A percentile compares a stretch with the other conserved stretches of the same genome.
phyloP scores from a whole-genome alignment of 2,113 vertebrate species.

The Chlorocebus sabaeus region DNA sequence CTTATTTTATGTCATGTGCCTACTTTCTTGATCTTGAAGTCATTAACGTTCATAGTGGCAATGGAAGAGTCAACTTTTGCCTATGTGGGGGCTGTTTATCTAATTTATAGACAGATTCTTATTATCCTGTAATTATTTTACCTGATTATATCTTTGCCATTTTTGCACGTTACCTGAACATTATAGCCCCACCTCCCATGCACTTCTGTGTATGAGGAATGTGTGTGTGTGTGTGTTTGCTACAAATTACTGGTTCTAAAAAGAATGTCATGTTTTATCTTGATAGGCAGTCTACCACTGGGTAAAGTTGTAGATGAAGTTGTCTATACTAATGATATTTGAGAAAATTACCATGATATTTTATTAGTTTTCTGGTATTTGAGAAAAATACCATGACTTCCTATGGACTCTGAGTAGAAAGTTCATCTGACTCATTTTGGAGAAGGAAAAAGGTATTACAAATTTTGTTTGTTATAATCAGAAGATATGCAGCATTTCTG shows the following conservation, averaged over 20 bases:
- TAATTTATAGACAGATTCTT: not conserved
- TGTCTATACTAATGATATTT: not conserved
- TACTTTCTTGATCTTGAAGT: not conserved
- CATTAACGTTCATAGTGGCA: not conserved
- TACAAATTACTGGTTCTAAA: not conserved
- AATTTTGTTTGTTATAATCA: not conserved
- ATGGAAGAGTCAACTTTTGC: not conserved
- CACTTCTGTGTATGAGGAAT: not conserved
- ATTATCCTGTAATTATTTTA: constrained; percentile 29
- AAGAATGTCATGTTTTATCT: not conserved
- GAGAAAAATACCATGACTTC: constrained; percentile 9
- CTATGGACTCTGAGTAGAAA: constrained; percentile 16
- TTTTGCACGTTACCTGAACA: not conserved
- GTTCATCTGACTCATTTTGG: constrained; percentile 5
- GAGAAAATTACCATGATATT: not conserved
- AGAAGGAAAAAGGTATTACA: not conserved
- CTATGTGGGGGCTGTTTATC: not conserved
- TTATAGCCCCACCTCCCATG: not conserved
- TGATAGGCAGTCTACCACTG: not conserved
- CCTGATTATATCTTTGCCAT: not conserved
- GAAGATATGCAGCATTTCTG: constrained; percentile 6
- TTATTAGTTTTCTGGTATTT: not conserved
- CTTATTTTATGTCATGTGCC: not conserved
- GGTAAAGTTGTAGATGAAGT: not conserved
- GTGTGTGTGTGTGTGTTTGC: not conserved